These are phyloP conservation scores for Nematolebias whitei DNA, from an alignment of 2,113 vertebrate genomes.

Conservation along the genomic window DNA sequence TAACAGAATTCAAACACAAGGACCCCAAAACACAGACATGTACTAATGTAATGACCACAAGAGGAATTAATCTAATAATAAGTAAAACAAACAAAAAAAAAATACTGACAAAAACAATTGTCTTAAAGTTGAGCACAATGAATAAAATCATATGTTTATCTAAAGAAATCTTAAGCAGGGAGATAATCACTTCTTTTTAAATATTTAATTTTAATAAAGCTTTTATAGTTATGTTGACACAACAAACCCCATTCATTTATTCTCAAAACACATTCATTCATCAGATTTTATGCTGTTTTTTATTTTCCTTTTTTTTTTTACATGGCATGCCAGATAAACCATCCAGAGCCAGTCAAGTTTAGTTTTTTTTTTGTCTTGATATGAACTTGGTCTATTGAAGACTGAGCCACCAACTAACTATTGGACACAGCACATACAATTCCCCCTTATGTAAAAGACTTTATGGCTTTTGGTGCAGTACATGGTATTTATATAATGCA, in stretches of 20 bases:
- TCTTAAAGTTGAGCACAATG: no score
- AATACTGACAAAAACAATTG: no score
- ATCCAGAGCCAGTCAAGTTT: background rate
- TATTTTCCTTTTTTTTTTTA: background rate
- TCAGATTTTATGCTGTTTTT: background rate
- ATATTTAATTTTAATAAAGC: background rate
- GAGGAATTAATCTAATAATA: no score
- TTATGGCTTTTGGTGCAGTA: background rate
- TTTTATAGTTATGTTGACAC: background rate
- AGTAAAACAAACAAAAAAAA: no score
- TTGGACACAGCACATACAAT: background rate
- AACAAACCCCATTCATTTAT: no score
- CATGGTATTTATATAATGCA: conserved; percentile 22
- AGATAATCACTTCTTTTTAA: no score
- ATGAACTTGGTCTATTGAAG: background rate
- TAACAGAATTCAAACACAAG: no score
- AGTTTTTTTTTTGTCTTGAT: background rate
- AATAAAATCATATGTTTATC: no score
- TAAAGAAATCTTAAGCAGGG: no score
- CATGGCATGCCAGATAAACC: background rate
- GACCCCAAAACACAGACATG: no score
- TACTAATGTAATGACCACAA: no score
- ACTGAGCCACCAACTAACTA: background rate
- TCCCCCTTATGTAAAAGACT: background rate
- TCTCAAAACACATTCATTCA: background rate